phyloP scores from a whole-genome alignment of 92 coral and sea anemone genomes.

The Palythoa caribaeorum region DNA sequence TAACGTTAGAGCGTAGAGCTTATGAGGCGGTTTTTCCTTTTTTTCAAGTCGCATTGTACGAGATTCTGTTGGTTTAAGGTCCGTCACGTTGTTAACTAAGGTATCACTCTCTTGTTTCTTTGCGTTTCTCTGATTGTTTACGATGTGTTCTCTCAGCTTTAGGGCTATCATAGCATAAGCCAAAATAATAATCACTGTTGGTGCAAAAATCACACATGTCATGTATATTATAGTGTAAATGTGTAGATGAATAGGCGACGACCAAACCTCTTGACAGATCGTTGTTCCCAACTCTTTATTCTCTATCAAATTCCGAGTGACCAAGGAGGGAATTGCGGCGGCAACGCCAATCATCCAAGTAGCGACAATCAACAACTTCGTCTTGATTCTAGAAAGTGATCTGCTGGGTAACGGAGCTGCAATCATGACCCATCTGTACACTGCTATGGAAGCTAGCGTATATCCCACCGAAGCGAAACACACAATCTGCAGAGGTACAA shows the following conservation, averaged over 20 bases:
- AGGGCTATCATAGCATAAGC: slow-evolving; percentile 15
- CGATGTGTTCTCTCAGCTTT: slow-evolving; percentile 19
- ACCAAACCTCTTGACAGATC: neutral
- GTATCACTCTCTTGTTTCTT: slow-evolving; percentile 8
- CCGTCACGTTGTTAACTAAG: slow-evolving; percentile 28
- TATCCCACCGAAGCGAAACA: slow-evolving; percentile 41
- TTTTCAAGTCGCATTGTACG: slow-evolving; percentile 10
- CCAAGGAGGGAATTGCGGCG: slow-evolving; percentile 17
- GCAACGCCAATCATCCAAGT: slow-evolving; percentile 34
- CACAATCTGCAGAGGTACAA: slow-evolving; percentile 11
- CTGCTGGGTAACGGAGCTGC: slow-evolving; percentile 20
- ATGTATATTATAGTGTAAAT: slow-evolving; percentile 29
- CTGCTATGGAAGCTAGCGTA: slow-evolving; percentile 43
- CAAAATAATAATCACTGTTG: slow-evolving; percentile 26
- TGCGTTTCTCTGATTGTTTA: neutral
- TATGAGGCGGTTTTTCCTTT: slow-evolving; percentile 6
- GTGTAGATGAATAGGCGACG: neutral
- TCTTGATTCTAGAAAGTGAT: slow-evolving; percentile 11
- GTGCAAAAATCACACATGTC: slow-evolving; percentile 21
- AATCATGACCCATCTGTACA: slow-evolving; percentile 37
- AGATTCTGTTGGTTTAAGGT: slow-evolving; percentile 22
- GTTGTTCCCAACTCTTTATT: neutral
- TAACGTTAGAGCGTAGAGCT: slow-evolving; percentile 3
- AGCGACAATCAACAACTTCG: neutral
- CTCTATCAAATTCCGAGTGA: neutral